Evolutionary conservation across 2,797 vertebrate genomes (phyloP).

Genomic region (Alcedo atthis): DNA sequence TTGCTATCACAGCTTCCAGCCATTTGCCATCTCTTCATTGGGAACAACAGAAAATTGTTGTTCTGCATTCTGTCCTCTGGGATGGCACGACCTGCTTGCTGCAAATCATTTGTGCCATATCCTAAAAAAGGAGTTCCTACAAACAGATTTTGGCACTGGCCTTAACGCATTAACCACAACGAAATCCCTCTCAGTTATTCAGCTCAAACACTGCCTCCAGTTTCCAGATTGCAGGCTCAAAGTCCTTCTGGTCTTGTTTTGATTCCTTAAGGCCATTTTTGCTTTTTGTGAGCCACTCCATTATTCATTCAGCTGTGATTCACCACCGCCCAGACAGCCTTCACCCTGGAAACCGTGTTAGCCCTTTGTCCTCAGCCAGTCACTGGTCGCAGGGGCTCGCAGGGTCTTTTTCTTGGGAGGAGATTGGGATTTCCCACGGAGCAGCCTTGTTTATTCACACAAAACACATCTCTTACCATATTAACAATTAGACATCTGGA

Average conservation of each 20-base stretch:
- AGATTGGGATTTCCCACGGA: not conserved
- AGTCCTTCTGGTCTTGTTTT: not conserved
- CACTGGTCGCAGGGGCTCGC: fast-evolving
- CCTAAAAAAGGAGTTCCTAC: slow-evolving; percentile 3
- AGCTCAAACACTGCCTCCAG: not conserved
- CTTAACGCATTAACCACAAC: not conserved
- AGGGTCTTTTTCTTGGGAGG: not conserved
- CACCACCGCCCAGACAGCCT: not conserved
- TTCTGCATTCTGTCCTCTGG: not conserved
- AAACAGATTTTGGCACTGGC: not conserved
- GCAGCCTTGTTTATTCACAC: not conserved
- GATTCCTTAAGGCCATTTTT: slow-evolving; percentile 38
- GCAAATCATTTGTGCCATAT: not conserved
- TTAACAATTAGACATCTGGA: not conserved
- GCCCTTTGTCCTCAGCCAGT: not conserved
- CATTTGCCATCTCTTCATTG: not conserved
- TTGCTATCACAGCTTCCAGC: not conserved
- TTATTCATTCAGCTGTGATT: slow-evolving; percentile 3
- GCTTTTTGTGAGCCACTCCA: not conserved
- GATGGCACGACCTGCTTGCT: not conserved
- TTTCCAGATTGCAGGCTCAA: not conserved
- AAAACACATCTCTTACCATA: not conserved
- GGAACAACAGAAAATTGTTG: not conserved
- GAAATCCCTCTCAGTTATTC: not conserved
- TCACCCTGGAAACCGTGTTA: not conserved